Evolutionary conservation across 2,888 invertebrate genomes (phyloP), one percentile per base, ranked within the genome.

Genomic region (Marasmarcha lunaedactyla): DNA sequence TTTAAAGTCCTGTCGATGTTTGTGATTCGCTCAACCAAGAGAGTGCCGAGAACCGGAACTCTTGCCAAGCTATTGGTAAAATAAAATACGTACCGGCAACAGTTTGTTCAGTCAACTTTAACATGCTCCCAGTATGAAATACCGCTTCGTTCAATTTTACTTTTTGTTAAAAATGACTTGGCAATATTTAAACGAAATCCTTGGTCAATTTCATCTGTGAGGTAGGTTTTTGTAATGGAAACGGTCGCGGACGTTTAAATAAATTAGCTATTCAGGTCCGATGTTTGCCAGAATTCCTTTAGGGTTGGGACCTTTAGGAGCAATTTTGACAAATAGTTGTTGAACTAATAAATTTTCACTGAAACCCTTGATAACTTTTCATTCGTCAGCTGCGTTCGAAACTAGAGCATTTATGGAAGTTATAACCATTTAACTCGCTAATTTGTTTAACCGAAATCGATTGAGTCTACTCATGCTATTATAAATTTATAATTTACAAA

Each of bases 271-370:
- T 64, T 67, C 60, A 63, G 66, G 7, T 59, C 65, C 56, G 67
- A 70, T 69, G 65, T 71, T 77, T 65, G 66, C 57, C 52, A 59
- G 70, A 71, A 73, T 74, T 70, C 67, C 70, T 46, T 42, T 52
- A 58, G 57, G n/a, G 53, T 49, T 46, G 49, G 39, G 45, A 51
- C 69, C 76, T 67, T 67, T 64, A 51, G 71, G 72, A 71, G 70
- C 68, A 69, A 76, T 73, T 79, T 71, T 78, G 77, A 79, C 77
- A 74, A 79, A 78, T 79, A 81, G 78, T 79, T 69, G 61, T 58
- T 62, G 63, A 63, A 70, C 69, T 73, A 77, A 79, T 79, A 77
- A 74, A 79, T 79, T 79, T 74, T 67, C 76, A 74, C 73, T 73
- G 74, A 76, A 73, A 70, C 65, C 71, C 71, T 7, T 55, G 63